A percentile compares a stretch with the other conserved stretches of the same genome.
phyloP scores from a whole-genome alignment of 2,888 invertebrate species.

The Campopleginae sp. region DNA sequence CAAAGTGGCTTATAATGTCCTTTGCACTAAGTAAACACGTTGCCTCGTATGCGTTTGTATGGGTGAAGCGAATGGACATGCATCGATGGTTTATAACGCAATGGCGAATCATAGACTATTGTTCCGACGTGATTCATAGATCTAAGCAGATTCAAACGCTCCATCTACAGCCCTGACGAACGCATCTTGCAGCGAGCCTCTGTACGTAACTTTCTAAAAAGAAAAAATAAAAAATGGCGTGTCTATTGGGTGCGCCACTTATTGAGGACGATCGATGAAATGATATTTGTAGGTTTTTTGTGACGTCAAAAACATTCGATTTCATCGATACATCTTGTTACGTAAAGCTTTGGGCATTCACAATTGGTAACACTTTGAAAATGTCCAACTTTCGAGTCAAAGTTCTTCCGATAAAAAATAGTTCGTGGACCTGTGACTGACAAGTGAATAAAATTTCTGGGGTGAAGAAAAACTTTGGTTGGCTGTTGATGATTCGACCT shows the following conservation, averaged over 20 bases:
- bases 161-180: slow-evolving; percentile 31
- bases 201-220: slow-evolving; percentile 61
- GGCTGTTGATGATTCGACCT: not conserved
- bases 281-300: slow-evolving; percentile 32
- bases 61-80: not conserved
- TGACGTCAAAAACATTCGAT: slow-evolving; percentile 19
- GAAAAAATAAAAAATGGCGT: slow-evolving; percentile 13
- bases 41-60: not conserved
- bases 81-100: slow-evolving; percentile 50
- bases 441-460: not conserved
- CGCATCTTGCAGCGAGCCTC: slow-evolving; percentile 46
- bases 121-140: slow-evolving; percentile 64
- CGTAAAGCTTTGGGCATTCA: not conserved
- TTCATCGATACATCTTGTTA: slow-evolving; percentile 23
- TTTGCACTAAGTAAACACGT: not conserved
- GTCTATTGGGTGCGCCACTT: slow-evolving; percentile 57
- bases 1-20: not conserved
- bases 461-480: not conserved
- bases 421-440: not conserved
- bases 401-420: not conserved
- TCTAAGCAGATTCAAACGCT: slow-evolving; percentile 54
- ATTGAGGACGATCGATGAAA: slow-evolving; percentile 60
- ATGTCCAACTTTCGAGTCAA: not conserved
- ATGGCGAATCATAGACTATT: slow-evolving; percentile 63
- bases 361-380: not conserved